Evolutionary conservation across 2,113 vertebrate genomes (phyloP).

Genomic region (Pelmatolapia mariae): DNA sequence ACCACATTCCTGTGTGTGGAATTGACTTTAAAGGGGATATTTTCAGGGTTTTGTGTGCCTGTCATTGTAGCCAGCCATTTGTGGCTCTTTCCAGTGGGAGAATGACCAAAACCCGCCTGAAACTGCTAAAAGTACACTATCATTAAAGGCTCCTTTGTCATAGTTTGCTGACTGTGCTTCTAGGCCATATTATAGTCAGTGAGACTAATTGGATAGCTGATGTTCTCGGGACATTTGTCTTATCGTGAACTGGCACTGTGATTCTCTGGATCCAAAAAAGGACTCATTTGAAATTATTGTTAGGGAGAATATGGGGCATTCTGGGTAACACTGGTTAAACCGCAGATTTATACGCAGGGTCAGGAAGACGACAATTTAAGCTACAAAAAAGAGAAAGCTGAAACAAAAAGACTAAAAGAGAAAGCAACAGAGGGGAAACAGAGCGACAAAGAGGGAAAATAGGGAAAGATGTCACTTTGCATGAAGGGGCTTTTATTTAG

Average conservation of each 20-base stretch:
- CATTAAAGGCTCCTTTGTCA: constrained; percentile 50
- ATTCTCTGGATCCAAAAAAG: neutral
- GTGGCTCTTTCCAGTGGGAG: neutral
- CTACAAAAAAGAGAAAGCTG: neutral
- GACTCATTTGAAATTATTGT: neutral
- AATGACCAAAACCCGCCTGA: neutral
- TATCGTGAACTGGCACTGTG: neutral
- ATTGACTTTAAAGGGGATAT: constrained; percentile 5
- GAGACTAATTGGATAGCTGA: neutral
- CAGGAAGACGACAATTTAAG: neutral
- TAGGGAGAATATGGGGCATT: neutral
- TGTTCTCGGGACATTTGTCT: neutral
- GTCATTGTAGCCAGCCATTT: constrained; percentile 17
- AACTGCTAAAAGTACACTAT: constrained; percentile 16
- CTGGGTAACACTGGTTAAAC: neutral
- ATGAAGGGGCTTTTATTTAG: neutral
- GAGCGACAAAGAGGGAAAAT: neutral
- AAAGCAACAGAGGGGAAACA: neutral
- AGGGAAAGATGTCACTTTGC: neutral
- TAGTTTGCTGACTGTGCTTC: constrained; percentile 5
- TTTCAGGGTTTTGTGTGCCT: neutral
- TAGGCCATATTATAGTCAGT: neutral
- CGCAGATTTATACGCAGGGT: neutral
- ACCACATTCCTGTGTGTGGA: neutral
- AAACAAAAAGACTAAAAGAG: neutral